Evolutionary conservation across 2,797 vertebrate species (phyloP).

Genomic region (Spondyliosoma cantharus): DNA sequence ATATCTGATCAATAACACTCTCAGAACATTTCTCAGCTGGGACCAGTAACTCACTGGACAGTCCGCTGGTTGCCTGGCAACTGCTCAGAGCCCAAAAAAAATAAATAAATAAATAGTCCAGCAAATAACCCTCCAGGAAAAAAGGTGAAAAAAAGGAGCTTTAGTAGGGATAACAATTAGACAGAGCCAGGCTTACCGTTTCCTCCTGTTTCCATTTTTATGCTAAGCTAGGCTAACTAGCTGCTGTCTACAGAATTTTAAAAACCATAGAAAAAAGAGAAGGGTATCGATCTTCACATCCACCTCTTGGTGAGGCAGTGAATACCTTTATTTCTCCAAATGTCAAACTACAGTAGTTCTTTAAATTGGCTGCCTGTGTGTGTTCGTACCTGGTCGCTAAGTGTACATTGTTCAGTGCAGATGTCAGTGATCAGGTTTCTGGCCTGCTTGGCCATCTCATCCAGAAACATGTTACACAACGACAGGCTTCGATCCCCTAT

Average conservation of each 20-base stretch:
- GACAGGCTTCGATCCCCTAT: slow-evolving; percentile 99
- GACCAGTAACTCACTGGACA: neutral
- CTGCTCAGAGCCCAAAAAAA: neutral
- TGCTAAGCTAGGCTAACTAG: neutral
- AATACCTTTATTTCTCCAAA: neutral
- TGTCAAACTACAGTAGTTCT: neutral
- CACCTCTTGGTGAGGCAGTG: too few relatives aligned
- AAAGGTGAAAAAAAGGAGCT: neutral
- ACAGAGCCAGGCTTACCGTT: neutral
- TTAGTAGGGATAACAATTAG: neutral
- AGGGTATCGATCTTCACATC: neutral
- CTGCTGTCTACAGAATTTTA: neutral
- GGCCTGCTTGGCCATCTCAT: slow-evolving; percentile 99
- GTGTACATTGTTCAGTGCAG: slow-evolving; percentile 98
- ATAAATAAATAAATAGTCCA: neutral
- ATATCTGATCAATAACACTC: slow-evolving; percentile 1
- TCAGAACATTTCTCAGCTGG: neutral
- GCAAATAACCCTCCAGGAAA: neutral
- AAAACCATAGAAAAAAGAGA: neutral
- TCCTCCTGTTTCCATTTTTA: neutral
- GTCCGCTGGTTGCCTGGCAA: slow-evolving; percentile 7
- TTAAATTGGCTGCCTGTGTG: neutral
- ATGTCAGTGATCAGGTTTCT: slow-evolving; percentile 99
- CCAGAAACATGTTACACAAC: slow-evolving; percentile 99
- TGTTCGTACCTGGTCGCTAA: slow-evolving; percentile 93